Conservation (phyloP, 2,113 vertebrate species). For the Macrotis lagotis region DNA sequence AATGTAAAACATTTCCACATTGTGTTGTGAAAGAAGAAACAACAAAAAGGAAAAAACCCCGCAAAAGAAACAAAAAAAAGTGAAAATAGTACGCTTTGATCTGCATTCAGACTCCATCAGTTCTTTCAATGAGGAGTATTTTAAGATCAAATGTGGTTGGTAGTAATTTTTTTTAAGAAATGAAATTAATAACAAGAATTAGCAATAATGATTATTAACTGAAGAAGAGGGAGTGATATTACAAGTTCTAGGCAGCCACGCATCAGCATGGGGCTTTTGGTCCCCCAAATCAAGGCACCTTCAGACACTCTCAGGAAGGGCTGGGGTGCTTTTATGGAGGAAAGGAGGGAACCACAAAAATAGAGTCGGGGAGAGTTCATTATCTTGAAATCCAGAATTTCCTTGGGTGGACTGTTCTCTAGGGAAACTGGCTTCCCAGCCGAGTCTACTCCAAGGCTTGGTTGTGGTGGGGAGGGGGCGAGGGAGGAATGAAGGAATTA, state of each 20-base stretch:
- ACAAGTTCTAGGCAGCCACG: neutral
- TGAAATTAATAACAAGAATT: neutral
- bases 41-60: too few relatives aligned
- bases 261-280: neutral
- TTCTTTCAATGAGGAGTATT: neutral
- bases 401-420: neutral
- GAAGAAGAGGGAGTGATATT: neutral
- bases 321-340: neutral
- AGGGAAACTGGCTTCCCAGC: neutral
- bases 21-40: too few relatives aligned
- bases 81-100: too few relatives aligned
- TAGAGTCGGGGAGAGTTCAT: neutral
- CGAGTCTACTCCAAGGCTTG: constrained; percentile 10
- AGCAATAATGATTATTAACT: neutral
- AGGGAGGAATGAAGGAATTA: constrained; percentile 37
- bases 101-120: too few relatives aligned
- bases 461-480: too few relatives aligned
- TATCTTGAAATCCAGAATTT: neutral
- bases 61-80: too few relatives aligned
- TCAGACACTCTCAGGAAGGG: neutral
- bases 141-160: neutral
- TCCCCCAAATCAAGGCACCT: neutral
- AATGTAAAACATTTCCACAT: too few relatives aligned
- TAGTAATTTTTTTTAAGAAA: too few relatives aligned
- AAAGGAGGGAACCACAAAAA: neutral